Evolutionary conservation across 2,797 vertebrate species (phyloP).

Genomic region (Liasis olivaceus): DNA sequence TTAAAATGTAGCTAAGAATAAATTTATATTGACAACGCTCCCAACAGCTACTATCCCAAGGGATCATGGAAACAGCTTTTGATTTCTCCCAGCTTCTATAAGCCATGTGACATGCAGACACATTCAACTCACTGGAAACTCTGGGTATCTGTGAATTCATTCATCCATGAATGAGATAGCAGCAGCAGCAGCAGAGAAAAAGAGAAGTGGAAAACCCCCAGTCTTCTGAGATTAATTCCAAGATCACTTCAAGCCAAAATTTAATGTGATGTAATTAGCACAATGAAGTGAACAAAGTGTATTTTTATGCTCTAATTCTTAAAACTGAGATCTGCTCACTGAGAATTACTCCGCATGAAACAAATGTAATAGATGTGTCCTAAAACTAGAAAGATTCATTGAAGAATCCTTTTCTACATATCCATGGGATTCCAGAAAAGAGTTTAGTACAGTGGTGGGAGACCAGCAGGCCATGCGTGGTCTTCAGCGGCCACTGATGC

Average conservation of each 20-base stretch:
- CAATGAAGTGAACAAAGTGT: accelerated
- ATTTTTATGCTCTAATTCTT: accelerated
- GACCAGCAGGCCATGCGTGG: neutral
- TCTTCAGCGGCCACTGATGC: neutral
- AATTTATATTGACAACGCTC: neutral
- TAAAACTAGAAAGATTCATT: neutral
- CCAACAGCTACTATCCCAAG: neutral
- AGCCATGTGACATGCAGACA: neutral
- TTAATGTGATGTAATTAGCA: neutral
- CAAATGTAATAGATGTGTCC: neutral
- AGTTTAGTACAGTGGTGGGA: neutral
- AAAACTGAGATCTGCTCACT: neutral
- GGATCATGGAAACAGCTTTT: accelerated
- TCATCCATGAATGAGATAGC: neutral
- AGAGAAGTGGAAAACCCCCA: neutral
- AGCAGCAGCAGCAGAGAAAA: neutral
- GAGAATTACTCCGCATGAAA: neutral
- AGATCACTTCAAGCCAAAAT: neutral
- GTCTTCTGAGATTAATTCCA: neutral
- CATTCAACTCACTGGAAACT: neutral
- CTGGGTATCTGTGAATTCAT: neutral
- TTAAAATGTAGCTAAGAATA: neutral
- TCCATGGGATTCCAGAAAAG: neutral
- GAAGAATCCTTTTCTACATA: neutral
- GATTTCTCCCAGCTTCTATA: neutral